Evolutionary conservation across 2,113 vertebrate genomes (phyloP).

Genomic region (Gallinago media): DNA sequence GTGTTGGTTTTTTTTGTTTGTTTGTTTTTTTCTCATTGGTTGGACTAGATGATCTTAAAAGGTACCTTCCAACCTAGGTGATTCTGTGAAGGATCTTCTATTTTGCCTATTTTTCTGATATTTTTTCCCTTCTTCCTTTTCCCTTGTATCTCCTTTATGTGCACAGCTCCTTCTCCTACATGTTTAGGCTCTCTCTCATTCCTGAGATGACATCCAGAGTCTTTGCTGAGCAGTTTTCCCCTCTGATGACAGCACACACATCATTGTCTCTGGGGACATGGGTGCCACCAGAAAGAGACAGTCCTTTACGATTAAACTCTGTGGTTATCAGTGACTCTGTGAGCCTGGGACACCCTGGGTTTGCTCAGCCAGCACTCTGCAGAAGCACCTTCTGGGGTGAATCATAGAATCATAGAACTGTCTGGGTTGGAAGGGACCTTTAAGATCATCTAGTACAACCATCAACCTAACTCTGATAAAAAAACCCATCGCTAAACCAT

Average conservation of each 20-base stretch:
- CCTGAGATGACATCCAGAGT: not conserved
- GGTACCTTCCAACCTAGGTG: too few species aligned
- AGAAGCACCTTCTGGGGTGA: not conserved
- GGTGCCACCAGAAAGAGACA: not conserved
- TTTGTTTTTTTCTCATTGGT: too few species aligned
- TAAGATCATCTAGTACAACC: too few species aligned
- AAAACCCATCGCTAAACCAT: too few species aligned
- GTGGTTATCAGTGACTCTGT: not conserved
- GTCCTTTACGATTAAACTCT: not conserved
- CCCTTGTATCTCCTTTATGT: not conserved
- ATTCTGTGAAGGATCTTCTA: too few species aligned
- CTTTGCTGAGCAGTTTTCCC: not conserved
- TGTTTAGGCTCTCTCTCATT: not conserved
- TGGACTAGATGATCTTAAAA: too few species aligned
- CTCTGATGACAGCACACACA: not conserved
- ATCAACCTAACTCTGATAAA: too few species aligned
- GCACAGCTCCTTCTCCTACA: not conserved
- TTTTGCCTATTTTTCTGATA: not conserved
- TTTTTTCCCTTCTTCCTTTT: not conserved
- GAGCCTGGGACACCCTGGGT: not conserved
- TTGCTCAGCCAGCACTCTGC: not conserved
- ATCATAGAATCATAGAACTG: too few species aligned
- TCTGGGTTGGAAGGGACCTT: too few species aligned
- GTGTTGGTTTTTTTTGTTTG: too few species aligned
- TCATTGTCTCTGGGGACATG: not conserved